phyloP scores from a whole-genome alignment of 2,113 vertebrate species.

The Anarrhichthys ocellatus region DNA sequence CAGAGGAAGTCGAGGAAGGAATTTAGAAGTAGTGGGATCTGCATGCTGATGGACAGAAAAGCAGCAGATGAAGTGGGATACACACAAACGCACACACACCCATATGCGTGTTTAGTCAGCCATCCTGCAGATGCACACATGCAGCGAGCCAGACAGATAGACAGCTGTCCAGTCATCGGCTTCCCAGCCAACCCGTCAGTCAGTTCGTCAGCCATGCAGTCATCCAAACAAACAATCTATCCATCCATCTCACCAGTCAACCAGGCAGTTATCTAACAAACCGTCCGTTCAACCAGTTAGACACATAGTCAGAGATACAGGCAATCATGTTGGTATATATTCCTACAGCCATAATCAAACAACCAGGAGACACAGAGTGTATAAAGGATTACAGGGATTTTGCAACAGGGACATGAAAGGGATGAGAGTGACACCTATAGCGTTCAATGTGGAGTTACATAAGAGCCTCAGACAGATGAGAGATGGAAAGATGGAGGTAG shows the following conservation, averaged over 20 bases:
- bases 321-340: background rate
- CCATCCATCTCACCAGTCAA: slow-evolving; percentile 30
- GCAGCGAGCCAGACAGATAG: slow-evolving; percentile 30
- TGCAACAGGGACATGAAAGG: slow-evolving; percentile 20
- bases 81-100: slow-evolving; percentile 11
- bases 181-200: slow-evolving; percentile 40
- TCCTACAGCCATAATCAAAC: slow-evolving; percentile 28
- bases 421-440: slow-evolving; percentile 50
- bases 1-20: slow-evolving; percentile 1
- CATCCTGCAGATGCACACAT: slow-evolving; percentile 12
- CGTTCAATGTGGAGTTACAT: slow-evolving; percentile 50
- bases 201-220: slow-evolving; percentile 38
- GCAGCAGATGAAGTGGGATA: background rate
- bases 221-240: slow-evolving; percentile 30
- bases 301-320: background rate
- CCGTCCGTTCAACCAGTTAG: slow-evolving; percentile 17
- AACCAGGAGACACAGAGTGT: background rate
- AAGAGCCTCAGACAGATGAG: slow-evolving; percentile 52
- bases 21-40: background rate
- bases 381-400: slow-evolving; percentile 19
- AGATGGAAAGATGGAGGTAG: slow-evolving; percentile 39
- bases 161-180: slow-evolving; percentile 39
- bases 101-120: background rate
- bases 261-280: slow-evolving; percentile 31
- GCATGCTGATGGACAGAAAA: background rate